phyloP scores from a whole-genome alignment of 2,888 invertebrate genomes.

The Tenthredo mesomela region DNA sequence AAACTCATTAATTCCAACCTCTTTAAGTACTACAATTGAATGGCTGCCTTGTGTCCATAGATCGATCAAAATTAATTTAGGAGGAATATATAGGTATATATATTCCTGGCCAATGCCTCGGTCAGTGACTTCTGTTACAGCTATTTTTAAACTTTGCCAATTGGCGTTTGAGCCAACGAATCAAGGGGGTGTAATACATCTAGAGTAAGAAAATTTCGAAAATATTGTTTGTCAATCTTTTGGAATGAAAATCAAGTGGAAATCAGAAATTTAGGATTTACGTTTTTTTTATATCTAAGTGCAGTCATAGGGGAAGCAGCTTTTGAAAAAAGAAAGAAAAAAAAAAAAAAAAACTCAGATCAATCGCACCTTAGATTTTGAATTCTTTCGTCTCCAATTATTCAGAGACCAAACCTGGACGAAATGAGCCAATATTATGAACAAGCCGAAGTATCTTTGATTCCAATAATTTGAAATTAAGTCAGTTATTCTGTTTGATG shows the following conservation, averaged over 20 bases:
- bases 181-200: not conserved
- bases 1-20: not conserved
- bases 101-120: not conserved
- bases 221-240: not conserved
- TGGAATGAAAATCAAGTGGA: too few relatives aligned
- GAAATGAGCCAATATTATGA: not conserved
- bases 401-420: not conserved
- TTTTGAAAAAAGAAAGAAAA: not conserved
- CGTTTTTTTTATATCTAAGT: too few relatives aligned
- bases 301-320: not conserved
- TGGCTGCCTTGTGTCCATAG: not conserved
- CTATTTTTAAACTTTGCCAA: not conserved
- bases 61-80: slow-evolving; percentile 10
- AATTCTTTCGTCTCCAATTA: not conserved
- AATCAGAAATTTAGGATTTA: too few relatives aligned
- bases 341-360: not conserved
- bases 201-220: not conserved
- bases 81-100: not conserved
- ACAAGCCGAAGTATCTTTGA: not conserved
- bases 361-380: not conserved
- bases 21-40: not conserved
- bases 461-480: slow-evolving; percentile 2
- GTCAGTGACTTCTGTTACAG: not conserved
- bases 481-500: not conserved
- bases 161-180: not conserved